Evolutionary conservation across 2,888 invertebrate genomes (phyloP).

Genomic region (Crioceris asparagi): DNA sequence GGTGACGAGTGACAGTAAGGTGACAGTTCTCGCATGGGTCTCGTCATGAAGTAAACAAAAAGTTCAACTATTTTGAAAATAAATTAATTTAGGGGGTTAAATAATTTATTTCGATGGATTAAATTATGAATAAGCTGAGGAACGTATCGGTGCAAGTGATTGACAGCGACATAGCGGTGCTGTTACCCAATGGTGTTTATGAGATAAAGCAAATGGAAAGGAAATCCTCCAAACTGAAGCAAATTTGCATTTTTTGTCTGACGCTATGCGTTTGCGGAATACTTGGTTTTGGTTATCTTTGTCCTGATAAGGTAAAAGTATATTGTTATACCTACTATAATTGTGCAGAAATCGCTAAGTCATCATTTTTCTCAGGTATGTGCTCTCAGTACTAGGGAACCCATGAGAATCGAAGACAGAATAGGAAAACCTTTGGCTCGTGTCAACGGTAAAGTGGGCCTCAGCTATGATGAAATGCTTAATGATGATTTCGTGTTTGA

Average conservation of each 20-base stretch:
- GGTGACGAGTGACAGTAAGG: too few relatives aligned
- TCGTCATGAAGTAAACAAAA: not conserved
- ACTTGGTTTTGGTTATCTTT: slow-evolving; percentile 82
- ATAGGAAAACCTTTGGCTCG: slow-evolving; percentile 34
- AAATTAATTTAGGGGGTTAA: not conserved
- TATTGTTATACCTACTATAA: slow-evolving; percentile 1
- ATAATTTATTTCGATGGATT: slow-evolving; percentile 19
- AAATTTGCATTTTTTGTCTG: slow-evolving; percentile 71
- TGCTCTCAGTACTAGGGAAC: slow-evolving; percentile 56
- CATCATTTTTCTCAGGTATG: slow-evolving; percentile 46
- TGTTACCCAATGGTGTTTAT: slow-evolving; percentile 65
- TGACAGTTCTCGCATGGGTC: too few relatives aligned
- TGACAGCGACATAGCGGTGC: slow-evolving; percentile 70
- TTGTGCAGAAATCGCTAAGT: not conserved
- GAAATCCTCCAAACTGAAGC: slow-evolving; percentile 63
- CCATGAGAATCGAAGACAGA: slow-evolving; percentile 39
- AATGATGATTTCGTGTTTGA: slow-evolving; percentile 83
- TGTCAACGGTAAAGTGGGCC: slow-evolving; percentile 48
- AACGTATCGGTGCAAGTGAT: slow-evolving; percentile 70
- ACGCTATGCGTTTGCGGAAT: slow-evolving; percentile 75
- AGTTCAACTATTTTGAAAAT: not conserved
- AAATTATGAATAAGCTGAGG: slow-evolving; percentile 38
- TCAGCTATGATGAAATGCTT: slow-evolving; percentile 78
- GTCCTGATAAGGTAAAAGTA: slow-evolving; percentile 67
- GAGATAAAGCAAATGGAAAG: slow-evolving; percentile 81